A percentile compares a stretch with the other conserved stretches of the same genome.
phyloP scores from a whole-genome alignment of 2,113 vertebrate genomes.

The Hippocampus guttulatus region DNA sequence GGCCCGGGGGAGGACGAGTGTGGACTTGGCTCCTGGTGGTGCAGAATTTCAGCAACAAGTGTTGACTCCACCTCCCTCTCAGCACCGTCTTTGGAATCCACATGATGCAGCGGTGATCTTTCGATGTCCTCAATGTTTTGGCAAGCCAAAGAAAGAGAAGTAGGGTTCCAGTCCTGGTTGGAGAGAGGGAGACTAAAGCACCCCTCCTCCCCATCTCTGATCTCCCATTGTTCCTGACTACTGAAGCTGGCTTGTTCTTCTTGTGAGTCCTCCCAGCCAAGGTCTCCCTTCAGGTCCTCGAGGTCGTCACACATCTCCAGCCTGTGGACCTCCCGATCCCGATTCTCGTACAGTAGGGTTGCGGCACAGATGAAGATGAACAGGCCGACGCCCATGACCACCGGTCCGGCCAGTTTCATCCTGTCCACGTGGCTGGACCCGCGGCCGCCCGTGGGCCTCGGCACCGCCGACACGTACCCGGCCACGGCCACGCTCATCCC shows the following conservation, averaged over 20 bases:
- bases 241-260: conserved; percentile 43
- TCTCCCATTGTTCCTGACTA: conserved; percentile 42
- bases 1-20: conserved; percentile 38
- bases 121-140: conserved; percentile 41
- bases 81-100: conserved; percentile 32
- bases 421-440: conserved; percentile 72
- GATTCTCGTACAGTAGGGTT: conserved; percentile 92
- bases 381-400: conserved; percentile 95
- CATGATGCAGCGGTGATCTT: conserved; percentile 23
- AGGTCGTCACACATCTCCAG: conserved; percentile 38
- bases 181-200: conserved; percentile 31
- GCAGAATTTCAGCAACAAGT: conserved; percentile 67
- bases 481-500: conserved; percentile 86
- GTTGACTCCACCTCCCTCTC: conserved; percentile 54
- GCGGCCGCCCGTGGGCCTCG: conserved; percentile 22
- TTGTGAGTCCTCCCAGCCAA: conserved; percentile 50
- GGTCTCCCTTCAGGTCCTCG: conserved; percentile 45
- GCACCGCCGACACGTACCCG: conserved; percentile 80
- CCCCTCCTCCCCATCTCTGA: conserved; percentile 37
- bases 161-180: conserved; percentile 22
- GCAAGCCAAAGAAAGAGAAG: conserved; percentile 20
- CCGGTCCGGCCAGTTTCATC: conserved; percentile 86
- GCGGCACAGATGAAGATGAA: conserved; percentile 98
- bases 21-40: conserved; percentile 69
- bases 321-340: conserved; percentile 78